Evolutionary conservation across 2,113 vertebrate genomes (phyloP), one percentile per base, ranked within the genome.

Genomic region (Micronycteris hirsuta): DNA sequence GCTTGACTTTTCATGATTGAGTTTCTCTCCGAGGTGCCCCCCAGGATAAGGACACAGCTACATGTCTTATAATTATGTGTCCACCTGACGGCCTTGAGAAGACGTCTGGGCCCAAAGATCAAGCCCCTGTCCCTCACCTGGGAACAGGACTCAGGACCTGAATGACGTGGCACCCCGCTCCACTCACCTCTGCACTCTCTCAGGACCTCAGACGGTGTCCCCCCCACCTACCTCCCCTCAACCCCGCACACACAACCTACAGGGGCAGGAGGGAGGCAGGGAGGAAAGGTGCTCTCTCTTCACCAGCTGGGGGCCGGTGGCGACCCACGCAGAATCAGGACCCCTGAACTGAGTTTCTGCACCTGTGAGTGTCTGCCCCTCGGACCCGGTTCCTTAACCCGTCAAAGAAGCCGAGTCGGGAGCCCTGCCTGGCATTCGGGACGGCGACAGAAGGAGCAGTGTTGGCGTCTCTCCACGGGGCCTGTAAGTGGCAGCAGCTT

Each of bases 221-320:
- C 38, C 49, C 0, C 4, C n/a, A n/a, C n/a, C n/a, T n/a, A 1
- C 15, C 17, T 6, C 3, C n/a, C 31, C 31, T 7, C 13, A 22
- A 6, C 41, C 15, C 6, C 16, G 4, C 54, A 3, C 63, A 47
- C 63, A 33, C 33, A 31, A 22, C 20, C 36, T 24, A 26, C 41
- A 73, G 41, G 38, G 26, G 16, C 41, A 77, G 16, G 24, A 68
- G 36, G 47, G 36, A 49, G 89, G 2, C 26, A 16, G 26, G 54
- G 26, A 20, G 31, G 28, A 38, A 47, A 56, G 22, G 19, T 2
- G 16, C 38, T 82, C 45, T 24, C 36, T 71, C 84, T 47, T 31
- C 24, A 2, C 22, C 22, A 26, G n/a, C 33, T 6, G 3, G 36
- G 47, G 19, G 31, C 38, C 41, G 26, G 26, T 4, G 20, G 68